phyloP scores from a whole-genome alignment of 2,113 vertebrate genomes.

The Leiothrix lutea region DNA sequence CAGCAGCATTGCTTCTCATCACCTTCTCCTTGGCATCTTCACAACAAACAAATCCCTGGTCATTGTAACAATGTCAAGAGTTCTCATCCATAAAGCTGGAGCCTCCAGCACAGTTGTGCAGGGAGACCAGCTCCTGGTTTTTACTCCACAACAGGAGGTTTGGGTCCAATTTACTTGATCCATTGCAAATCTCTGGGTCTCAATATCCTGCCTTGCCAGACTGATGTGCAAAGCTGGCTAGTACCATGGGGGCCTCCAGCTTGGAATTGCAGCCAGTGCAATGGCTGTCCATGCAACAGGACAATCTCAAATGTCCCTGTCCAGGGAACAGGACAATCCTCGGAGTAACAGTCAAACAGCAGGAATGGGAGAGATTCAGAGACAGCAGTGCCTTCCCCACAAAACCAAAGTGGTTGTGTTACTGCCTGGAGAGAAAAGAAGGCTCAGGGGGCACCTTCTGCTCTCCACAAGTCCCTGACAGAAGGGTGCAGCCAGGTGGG shows the following conservation, averaged over 20 bases:
- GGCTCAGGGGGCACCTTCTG: neutral
- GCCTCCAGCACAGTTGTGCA: neutral
- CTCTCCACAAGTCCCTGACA: neutral
- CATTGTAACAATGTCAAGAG: neutral
- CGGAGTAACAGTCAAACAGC: neutral
- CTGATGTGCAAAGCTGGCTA: neutral
- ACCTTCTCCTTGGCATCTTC: neutral
- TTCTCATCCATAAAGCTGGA: neutral
- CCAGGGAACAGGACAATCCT: neutral
- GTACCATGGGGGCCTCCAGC: neutral
- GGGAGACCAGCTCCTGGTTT: neutral
- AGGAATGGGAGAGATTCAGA: neutral
- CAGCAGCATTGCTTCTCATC: neutral
- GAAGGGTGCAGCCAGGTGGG: neutral
- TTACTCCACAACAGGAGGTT: accelerated
- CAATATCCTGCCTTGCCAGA: neutral
- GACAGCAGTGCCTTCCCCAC: neutral
- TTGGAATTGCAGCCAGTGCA: neutral
- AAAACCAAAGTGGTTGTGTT: neutral
- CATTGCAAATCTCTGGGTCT: neutral
- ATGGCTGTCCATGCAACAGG: too few relatives aligned
- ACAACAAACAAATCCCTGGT: neutral
- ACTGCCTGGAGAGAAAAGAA: neutral
- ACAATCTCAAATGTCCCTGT: too few relatives aligned
- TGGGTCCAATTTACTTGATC: neutral